Conservation (phyloP, 2,113 vertebrate genomes). For the Siniperca chuatsi region DNA sequence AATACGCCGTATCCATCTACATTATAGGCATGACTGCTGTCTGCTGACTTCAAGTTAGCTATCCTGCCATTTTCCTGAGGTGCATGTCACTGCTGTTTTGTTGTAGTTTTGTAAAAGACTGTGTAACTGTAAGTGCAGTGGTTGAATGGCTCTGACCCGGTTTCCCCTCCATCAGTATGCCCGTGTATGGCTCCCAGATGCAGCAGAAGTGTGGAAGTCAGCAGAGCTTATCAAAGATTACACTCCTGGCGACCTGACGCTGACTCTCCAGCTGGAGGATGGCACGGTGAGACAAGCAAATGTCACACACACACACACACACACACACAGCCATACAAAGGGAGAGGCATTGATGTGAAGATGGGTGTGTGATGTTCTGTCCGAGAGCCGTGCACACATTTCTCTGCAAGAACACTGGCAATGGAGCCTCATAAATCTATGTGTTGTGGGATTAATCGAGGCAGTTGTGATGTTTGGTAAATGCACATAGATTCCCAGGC, state of each 20-base stretch:
- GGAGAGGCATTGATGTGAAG: slow-evolving; percentile 32
- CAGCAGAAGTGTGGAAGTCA: slow-evolving; percentile 93
- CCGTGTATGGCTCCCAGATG: slow-evolving; percentile 96
- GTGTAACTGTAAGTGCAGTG: slow-evolving; percentile 13
- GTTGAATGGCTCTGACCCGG: slow-evolving; percentile 35
- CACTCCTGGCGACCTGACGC: slow-evolving; percentile 89
- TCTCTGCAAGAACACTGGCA: slow-evolving; percentile 34
- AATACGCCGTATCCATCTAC: background rate
- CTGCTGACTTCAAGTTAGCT: slow-evolving; percentile 8
- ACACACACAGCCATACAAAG: background rate
- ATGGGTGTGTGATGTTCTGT: slow-evolving; percentile 42
- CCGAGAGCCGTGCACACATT: slow-evolving; percentile 17
- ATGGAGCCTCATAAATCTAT: slow-evolving; percentile 28
- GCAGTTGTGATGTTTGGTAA: slow-evolving; percentile 42
- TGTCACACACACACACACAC: background rate
- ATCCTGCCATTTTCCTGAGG: background rate
- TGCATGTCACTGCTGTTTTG: slow-evolving; percentile 9
- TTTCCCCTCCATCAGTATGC: slow-evolving; percentile 84
- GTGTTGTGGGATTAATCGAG: slow-evolving; percentile 21
- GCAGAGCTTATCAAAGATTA: slow-evolving; percentile 93
- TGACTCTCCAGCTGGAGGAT: slow-evolving; percentile 92
- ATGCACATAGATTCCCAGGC: background rate
- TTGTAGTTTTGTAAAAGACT: background rate
- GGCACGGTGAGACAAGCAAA: slow-evolving; percentile 86
- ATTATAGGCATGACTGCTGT: slow-evolving; percentile 28